phyloP scores from a whole-genome alignment of 2,113 vertebrate species.

The Phoxinus phoxinus region DNA sequence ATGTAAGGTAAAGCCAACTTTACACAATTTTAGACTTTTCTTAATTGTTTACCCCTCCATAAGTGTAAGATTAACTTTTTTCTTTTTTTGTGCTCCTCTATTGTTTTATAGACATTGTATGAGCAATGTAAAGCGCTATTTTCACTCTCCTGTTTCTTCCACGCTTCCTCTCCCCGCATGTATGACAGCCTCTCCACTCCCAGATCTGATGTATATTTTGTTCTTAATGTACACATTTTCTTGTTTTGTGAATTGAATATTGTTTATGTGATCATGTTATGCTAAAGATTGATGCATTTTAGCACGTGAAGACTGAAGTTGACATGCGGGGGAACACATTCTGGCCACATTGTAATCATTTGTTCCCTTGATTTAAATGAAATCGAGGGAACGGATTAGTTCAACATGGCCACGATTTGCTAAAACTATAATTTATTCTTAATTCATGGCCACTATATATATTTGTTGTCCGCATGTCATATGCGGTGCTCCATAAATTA shows the following conservation, averaged over 20 bases:
- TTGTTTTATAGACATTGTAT: neutral
- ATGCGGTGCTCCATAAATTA: no score
- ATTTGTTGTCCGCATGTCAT: no score
- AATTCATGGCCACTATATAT: no score
- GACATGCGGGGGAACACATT: no score
- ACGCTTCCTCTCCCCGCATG: neutral
- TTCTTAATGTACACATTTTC: slow-evolving; percentile 14
- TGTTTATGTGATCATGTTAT: slow-evolving; percentile 26
- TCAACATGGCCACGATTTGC: no score
- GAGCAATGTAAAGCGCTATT: neutral
- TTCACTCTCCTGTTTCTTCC: neutral
- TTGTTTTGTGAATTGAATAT: neutral
- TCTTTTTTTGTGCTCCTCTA: neutral
- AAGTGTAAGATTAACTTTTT: neutral
- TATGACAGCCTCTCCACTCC: slow-evolving; percentile 39
- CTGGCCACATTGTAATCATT: no score
- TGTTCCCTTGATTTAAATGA: no score
- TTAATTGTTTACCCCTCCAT: neutral
- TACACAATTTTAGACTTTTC: neutral
- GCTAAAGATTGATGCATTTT: neutral
- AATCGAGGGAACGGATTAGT: no score
- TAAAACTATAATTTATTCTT: no score
- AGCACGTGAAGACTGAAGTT: neutral
- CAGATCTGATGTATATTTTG: neutral
- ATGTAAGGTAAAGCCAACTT: neutral